phyloP scores from a whole-genome alignment of 2,113 vertebrate species.

The Sceloporus undulatus region DNA sequence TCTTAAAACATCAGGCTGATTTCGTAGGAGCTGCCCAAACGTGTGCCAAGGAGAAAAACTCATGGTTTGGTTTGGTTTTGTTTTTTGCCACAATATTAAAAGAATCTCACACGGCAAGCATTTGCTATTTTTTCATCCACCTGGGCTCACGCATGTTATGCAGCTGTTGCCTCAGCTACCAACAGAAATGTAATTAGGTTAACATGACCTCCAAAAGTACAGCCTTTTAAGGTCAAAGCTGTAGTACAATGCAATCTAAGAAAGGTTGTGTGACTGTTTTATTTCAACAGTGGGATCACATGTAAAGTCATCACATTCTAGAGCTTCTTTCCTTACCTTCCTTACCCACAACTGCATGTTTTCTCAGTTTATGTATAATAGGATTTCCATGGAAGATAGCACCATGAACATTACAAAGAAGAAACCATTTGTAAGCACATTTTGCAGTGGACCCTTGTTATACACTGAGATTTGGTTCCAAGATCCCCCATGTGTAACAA shows the following conservation, averaged over 20 bases:
- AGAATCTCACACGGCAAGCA: background rate
- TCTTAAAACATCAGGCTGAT: slow-evolving; percentile 29
- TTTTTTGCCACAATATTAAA: slow-evolving; percentile 28
- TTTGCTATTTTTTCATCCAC: slow-evolving; percentile 15
- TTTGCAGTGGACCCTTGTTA: too few relatives aligned
- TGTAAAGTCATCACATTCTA: slow-evolving; percentile 17
- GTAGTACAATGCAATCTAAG: slow-evolving; percentile 37
- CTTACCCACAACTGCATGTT: slow-evolving; percentile 4
- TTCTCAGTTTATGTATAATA: background rate
- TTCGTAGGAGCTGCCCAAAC: slow-evolving; percentile 44
- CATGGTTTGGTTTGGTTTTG: slow-evolving; percentile 19
- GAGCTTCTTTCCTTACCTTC: background rate
- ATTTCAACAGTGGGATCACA: slow-evolving; percentile 4
- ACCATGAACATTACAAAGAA: background rate
- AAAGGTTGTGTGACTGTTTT: slow-evolving; percentile 23
- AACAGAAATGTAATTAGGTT: slow-evolving; percentile 59
- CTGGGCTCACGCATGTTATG: background rate
- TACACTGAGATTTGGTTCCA: too few relatives aligned
- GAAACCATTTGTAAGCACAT: slow-evolving; percentile 26
- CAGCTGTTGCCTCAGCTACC: slow-evolving; percentile 61
- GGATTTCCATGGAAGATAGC: background rate
- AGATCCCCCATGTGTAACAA: too few relatives aligned
- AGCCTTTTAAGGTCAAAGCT: slow-evolving; percentile 44
- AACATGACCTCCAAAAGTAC: slow-evolving; percentile 47
- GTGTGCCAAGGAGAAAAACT: background rate